Evolutionary conservation across 2,888 invertebrate species (phyloP).

Genomic region (Maniola hyperantus): DNA sequence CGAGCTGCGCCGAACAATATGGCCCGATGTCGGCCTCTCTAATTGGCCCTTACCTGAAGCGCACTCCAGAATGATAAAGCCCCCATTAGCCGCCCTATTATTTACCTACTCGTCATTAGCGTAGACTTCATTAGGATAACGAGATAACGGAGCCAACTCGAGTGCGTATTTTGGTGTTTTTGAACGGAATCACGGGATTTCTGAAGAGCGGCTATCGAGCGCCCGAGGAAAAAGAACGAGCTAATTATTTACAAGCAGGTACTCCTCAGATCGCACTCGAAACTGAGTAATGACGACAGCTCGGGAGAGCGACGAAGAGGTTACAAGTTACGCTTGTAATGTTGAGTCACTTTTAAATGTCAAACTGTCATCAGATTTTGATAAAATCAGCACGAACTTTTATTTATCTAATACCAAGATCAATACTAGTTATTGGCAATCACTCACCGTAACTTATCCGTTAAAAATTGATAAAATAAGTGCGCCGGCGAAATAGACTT

Average conservation of each 20-base stretch:
- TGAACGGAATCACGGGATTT: conserved; percentile 61
- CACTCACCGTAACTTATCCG: neutral
- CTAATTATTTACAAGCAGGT: conserved; percentile 64
- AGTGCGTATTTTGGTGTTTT: conserved; percentile 74
- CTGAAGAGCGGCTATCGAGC: conserved; percentile 52
- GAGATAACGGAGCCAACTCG: conserved; percentile 79
- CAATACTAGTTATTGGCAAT: neutral
- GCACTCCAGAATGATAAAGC: conserved; percentile 83
- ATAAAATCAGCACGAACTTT: conserved; percentile 2
- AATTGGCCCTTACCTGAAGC: conserved; percentile 83
- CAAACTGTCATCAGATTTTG: conserved; percentile 4
- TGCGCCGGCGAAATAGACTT: too few species aligned
- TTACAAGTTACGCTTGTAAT: conserved; percentile 20
- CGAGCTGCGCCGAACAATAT: conserved; percentile 80
- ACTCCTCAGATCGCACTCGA: conserved; percentile 43
- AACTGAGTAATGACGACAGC: conserved; percentile 31
- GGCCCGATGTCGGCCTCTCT: conserved; percentile 80
- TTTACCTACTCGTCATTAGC: conserved; percentile 83
- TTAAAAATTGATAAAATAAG: too few species aligned
- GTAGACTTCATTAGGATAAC: conserved; percentile 83
- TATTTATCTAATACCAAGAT: neutral
- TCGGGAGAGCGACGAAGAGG: conserved; percentile 37
- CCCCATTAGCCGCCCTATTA: conserved; percentile 83
- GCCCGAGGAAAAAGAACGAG: conserved; percentile 51
- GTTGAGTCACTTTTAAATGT: conserved; percentile 9